phyloP scores from a whole-genome alignment of 2,113 vertebrate genomes.

The Dicentrarchus labrax region DNA sequence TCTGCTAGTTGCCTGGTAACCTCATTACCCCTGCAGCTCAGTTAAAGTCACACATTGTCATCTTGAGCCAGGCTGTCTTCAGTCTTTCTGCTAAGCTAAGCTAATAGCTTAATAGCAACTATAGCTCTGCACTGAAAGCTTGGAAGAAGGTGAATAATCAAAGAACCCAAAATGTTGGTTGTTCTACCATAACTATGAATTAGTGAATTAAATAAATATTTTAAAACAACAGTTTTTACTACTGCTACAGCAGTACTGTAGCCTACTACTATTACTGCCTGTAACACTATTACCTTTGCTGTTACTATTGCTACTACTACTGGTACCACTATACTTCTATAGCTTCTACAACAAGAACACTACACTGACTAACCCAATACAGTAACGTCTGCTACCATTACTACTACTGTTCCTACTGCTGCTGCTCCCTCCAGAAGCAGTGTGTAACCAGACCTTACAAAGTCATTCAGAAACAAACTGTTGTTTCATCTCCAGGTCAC shows the following conservation, averaged over 20 bases:
- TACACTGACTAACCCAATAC: neutral
- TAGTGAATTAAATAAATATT: neutral
- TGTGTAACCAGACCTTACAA: no score
- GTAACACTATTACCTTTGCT: neutral
- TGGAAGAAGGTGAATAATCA: neutral
- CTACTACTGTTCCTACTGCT: neutral
- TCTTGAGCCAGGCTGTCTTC: neutral
- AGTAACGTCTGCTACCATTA: neutral
- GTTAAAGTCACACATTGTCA: neutral
- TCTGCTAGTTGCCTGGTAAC: neutral
- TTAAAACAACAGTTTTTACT: no score
- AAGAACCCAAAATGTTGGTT: neutral
- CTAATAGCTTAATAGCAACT: neutral
- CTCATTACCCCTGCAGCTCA: no score
- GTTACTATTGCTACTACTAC: neutral
- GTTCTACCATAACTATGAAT: no score
- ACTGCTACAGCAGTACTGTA: neutral
- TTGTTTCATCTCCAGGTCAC: conserved; percentile 81
- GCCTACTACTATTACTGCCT: neutral
- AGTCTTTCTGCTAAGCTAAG: neutral
- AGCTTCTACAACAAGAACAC: neutral
- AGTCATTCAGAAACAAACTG: neutral
- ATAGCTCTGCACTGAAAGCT: neutral
- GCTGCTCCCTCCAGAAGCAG: neutral
- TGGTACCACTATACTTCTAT: neutral